Evolutionary conservation across 2,888 invertebrate species (phyloP).

Genomic region (Leucoptera coffeella): DNA sequence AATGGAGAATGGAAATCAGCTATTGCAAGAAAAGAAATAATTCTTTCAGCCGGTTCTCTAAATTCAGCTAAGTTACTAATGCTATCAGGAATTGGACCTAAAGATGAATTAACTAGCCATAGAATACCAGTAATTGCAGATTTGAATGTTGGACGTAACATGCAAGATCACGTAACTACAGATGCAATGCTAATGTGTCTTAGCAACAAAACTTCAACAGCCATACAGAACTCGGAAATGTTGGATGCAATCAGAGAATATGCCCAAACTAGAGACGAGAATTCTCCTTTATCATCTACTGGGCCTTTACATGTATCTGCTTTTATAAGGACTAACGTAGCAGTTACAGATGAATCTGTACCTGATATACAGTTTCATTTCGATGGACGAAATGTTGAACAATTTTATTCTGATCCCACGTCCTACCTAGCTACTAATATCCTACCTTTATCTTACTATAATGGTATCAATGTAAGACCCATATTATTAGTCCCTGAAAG

Average conservation of each 20-base stretch:
- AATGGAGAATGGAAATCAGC: constrained; percentile 13
- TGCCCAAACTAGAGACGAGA: constrained; percentile 14
- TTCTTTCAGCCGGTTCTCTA: constrained; percentile 52
- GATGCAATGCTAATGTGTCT: constrained; percentile 46
- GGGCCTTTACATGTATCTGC: constrained; percentile 52
- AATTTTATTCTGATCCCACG: constrained; percentile 51
- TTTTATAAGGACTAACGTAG: constrained; percentile 51
- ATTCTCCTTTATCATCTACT: constrained; percentile 42
- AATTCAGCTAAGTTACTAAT: constrained; percentile 57
- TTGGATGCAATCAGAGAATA: constrained; percentile 25
- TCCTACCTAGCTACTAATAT: constrained; percentile 30
- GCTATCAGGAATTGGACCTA: constrained; percentile 60
- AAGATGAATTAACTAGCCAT: constrained; percentile 28
- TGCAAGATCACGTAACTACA: constrained; percentile 65
- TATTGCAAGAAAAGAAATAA: constrained; percentile 50
- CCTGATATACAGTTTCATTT: constrained; percentile 64
- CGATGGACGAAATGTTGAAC: constrained; percentile 45
- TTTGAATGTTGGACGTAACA: constrained; percentile 63
- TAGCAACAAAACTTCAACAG: constrained; percentile 42
- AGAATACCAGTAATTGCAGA: constrained; percentile 52
- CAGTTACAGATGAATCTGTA: constrained; percentile 29
- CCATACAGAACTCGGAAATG: constrained; percentile 18
- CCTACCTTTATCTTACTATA: constrained; percentile 53
- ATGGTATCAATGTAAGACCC: constrained; percentile 56
- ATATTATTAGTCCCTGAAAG: constrained; percentile 56